Conservation (phyloP, 2,888 invertebrate genomes). For the Rhyacophila evoluta region DNA sequence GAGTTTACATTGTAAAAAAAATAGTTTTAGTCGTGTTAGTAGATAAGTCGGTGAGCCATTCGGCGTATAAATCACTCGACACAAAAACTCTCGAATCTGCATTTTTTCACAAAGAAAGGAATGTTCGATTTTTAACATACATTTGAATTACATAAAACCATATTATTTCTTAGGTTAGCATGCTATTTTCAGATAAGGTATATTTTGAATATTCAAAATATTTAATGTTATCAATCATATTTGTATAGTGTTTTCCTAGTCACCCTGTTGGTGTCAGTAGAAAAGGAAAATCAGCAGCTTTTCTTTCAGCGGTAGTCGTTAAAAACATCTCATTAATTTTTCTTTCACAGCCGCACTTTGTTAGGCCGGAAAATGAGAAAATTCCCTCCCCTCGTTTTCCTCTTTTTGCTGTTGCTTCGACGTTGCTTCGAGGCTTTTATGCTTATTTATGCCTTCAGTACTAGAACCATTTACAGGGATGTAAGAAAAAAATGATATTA, state of each 20-base stretch:
- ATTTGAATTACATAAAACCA: too few species aligned
- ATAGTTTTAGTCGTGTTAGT: too few species aligned
- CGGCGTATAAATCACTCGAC: too few species aligned
- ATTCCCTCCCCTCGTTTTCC: not conserved
- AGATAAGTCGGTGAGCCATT: too few species aligned
- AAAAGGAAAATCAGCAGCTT: slow-evolving; percentile 21
- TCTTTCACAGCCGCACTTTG: slow-evolving; percentile 36
- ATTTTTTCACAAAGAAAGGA: too few species aligned
- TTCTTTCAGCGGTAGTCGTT: slow-evolving; percentile 34
- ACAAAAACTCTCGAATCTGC: too few species aligned
- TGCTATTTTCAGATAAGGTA: too few species aligned
- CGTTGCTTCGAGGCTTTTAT: not conserved
- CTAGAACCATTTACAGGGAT: not conserved
- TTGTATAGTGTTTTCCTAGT: not conserved
- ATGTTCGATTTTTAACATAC: too few species aligned
- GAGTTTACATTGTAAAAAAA: too few species aligned
- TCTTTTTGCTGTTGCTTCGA: not conserved
- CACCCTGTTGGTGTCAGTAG: not conserved
- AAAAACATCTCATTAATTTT: slow-evolving; percentile 45
- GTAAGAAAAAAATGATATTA: too few species aligned
- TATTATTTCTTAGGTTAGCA: too few species aligned
- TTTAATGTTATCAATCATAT: not conserved
- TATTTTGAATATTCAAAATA: too few species aligned
- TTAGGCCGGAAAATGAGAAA: slow-evolving; percentile 29
- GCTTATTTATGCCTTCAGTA: not conserved